Evolutionary conservation across 2,797 vertebrate species (phyloP), one percentile per base, ranked within the genome.

Genomic region (Bryconaethiops microstoma): DNA sequence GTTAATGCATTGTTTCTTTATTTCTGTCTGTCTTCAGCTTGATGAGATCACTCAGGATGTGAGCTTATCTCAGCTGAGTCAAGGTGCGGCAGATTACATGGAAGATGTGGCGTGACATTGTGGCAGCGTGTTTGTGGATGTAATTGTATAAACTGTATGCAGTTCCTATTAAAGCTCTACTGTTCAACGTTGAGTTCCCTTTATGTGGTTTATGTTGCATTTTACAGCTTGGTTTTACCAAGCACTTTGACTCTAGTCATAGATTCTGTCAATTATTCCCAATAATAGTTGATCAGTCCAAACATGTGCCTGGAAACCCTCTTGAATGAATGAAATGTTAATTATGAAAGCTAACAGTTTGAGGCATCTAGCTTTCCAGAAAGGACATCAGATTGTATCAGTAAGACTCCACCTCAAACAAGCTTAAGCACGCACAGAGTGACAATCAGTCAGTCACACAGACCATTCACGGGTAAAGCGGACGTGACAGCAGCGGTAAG

Each of bases 11-110:
- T 12, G 1, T 59, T 29, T 65, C 12, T 25, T 54, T 7, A 40
- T 25, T 70, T 59, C 8, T 62, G 17, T 81, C n/a, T 82, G 25
- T 77, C 25, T 69, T 19, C 82, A 98, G 96, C 89, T 96, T 0
- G 96, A 97, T 19, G 95, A 96, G 74, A 86, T 93, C 87, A 99
- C 97, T 0, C 93, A 96, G 91, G 97, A 99, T 88, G 86, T 95
- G 69, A 97, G 95, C 14, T 72, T 96, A 62, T 98, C 97, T 40
- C 96, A 97, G 86, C 91, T 95, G 83, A 97, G 95, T 1, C 94
- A 95, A 0, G 91, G 91, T 10, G 96, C 93, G 0, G 97, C 93
- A 0, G 97, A 98, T 88, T 99, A 97, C 86, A 93, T 98, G 85
- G 97, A 99, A 89, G 96, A 97, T 0, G 95, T 99, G 69, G 87